A percentile compares a stretch with the other conserved stretches of the same genome.
Conservation (phyloP, 2,113 vertebrate species). For the Scopus umbretta region DNA sequence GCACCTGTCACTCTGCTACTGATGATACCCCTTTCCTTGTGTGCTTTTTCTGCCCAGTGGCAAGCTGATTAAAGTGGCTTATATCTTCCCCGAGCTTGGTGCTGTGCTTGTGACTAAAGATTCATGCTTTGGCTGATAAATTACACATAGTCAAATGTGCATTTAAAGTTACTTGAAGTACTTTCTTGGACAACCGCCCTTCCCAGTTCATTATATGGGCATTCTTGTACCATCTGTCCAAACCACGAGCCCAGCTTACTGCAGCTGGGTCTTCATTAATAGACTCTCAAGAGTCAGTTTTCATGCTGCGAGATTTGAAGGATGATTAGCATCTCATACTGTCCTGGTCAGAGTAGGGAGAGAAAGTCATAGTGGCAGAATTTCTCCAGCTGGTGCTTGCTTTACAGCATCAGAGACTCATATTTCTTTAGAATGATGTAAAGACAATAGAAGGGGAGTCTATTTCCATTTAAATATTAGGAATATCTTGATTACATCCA, state of each 20-base stretch:
- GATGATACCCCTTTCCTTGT: background rate
- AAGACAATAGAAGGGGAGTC: background rate
- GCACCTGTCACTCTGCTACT: background rate
- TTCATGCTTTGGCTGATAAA: background rate
- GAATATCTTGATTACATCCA: background rate
- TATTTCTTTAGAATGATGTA: background rate
- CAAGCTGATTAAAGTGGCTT: background rate
- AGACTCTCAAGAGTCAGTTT: background rate
- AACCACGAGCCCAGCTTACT: background rate
- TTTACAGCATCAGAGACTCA: background rate
- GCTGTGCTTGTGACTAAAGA: background rate
- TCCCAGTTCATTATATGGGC: slow-evolving; percentile 15
- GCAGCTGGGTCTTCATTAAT: slow-evolving; percentile 23
- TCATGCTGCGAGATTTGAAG: background rate
- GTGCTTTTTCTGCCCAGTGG: background rate
- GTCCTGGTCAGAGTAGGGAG: background rate
- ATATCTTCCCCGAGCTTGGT: background rate
- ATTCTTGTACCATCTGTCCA: slow-evolving; percentile 8
- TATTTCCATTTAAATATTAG: background rate
- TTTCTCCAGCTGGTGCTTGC: background rate
- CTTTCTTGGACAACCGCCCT: slow-evolving; percentile 31
- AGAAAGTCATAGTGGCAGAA: background rate
- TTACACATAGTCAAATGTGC: background rate
- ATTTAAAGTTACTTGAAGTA: slow-evolving; percentile 10
- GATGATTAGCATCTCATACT: background rate